phyloP scores from a whole-genome alignment of 1,140 invertebrate species.

The Frieseomelitta varia region DNA sequence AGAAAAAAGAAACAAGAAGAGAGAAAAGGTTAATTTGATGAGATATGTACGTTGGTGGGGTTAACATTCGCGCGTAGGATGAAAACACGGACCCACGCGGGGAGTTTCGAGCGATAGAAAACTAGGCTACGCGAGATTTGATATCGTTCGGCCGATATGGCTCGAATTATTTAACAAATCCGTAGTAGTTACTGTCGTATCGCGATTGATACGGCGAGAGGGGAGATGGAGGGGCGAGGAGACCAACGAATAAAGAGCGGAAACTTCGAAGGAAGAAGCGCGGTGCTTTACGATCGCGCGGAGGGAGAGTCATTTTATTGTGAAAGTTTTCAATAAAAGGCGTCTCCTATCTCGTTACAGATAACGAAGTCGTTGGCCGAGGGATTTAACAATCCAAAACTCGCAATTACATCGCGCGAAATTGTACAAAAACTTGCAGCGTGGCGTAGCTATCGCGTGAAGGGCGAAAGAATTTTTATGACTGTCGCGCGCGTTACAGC shows the following conservation, averaged over 20 bases:
- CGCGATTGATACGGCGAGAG: not conserved
- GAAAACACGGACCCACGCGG: not conserved
- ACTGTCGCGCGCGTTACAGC: not conserved
- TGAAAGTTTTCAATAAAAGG: constrained; percentile 12
- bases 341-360: constrained; percentile 8
- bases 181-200: not conserved
- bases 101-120: not conserved
- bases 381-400: constrained; percentile 30
- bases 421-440: constrained; percentile 10
- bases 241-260: not conserved
- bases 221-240: no score
- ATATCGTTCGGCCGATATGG: not conserved
- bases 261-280: not conserved
- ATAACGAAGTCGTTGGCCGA: constrained; percentile 24
- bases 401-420: not conserved
- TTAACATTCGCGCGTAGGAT: not conserved
- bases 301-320: constrained; percentile 9
- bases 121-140: not conserved
- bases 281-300: constrained; percentile 5
- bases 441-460: no score
- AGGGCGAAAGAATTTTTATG: constrained; percentile 15
- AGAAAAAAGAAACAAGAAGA: not conserved
- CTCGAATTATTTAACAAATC: not conserved
- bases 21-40: constrained; percentile 1
- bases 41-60: not conserved